Evolutionary conservation across 1,140 invertebrate genomes (phyloP).

Genomic region (Panulirus ornatus): DNA sequence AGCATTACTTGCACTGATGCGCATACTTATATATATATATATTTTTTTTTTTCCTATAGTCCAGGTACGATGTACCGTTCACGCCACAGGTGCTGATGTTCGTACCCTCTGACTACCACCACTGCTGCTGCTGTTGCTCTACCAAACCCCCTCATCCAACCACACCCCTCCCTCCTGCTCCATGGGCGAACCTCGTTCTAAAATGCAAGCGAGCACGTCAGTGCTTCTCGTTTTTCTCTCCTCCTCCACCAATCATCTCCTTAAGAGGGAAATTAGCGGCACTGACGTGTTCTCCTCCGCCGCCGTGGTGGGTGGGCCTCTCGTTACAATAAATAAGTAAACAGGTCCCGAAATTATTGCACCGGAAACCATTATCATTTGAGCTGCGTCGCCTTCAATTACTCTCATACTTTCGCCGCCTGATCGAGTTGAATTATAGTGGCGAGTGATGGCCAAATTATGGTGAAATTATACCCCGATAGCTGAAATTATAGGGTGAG

Average conservation of each 20-base stretch:
- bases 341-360: constrained; percentile 26
- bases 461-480: constrained; percentile 53
- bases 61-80: no score
- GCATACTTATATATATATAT: not conserved
- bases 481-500: constrained; percentile 50
- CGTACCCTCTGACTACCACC: not conserved
- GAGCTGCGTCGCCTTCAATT: constrained; percentile 36
- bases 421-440: constrained; percentile 57
- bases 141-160: no score
- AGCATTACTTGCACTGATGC: no score
- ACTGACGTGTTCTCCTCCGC: constrained; percentile 25
- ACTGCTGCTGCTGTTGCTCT: not conserved
- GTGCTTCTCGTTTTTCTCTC: no score
- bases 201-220: no score
- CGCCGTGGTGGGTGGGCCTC: constrained; percentile 44
- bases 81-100: no score
- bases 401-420: constrained; percentile 52
- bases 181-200: no score
- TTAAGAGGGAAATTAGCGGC: constrained; percentile 35
- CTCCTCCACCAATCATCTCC: constrained; percentile 39
- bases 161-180: no score
- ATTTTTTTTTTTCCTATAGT: no score
- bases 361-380: constrained; percentile 60
- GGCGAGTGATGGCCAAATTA: constrained; percentile 62
- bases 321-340: constrained; percentile 47